Evolutionary conservation across 2,888 invertebrate species (phyloP), one percentile per base, ranked within the genome.

Genomic region (Pycnomerus fuliginosus): DNA sequence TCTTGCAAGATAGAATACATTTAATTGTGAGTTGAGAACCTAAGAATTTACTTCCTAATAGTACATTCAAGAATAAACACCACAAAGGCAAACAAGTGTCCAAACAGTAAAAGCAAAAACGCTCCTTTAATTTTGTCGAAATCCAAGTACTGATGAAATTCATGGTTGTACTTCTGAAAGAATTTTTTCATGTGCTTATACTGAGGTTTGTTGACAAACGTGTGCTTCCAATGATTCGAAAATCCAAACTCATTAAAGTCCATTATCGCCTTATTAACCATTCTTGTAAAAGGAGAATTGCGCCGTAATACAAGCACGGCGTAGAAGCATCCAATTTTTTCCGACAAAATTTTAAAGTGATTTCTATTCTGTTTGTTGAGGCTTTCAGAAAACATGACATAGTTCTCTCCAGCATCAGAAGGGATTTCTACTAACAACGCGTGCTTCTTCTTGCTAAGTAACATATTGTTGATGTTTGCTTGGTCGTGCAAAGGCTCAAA

Each of bases 81-180:
- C 2, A 32, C 2, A 7, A 32, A 5, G 2, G 17, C 32, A 2
- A 16, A 8, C 7, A 32, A 10, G 2, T 32, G 17, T n/a, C 59
- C 58, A n/a, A 39, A 22, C n/a, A 53, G 13, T 5, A 61, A 33
- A 15, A 61, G 35, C 31, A 50, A 52, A 44, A 61, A 58, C 3
- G 33, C 42, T 24, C 58, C 60, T 30, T 50, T 33, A 10, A 35
- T 13, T 17, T 52, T 54, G 3, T 33, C 20, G 12, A 48, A 40
- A 34, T 50, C 34, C 4, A 54, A 38, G 27, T 39, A 16, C 14
- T 44, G 47, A 7, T 23, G 24, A 4, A 24, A 2, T 15, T 35
- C 25, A 12, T 27, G 15, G 1, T 14, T 25, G 12, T 35, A 35
- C 17, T 25, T 24, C 16, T 35, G 7, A 10, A 25, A 35, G 16